These are phyloP conservation scores for Phylloscopus collybita DNA, from an alignment of 2,797 vertebrate genomes.

Conservation along the genomic window DNA sequence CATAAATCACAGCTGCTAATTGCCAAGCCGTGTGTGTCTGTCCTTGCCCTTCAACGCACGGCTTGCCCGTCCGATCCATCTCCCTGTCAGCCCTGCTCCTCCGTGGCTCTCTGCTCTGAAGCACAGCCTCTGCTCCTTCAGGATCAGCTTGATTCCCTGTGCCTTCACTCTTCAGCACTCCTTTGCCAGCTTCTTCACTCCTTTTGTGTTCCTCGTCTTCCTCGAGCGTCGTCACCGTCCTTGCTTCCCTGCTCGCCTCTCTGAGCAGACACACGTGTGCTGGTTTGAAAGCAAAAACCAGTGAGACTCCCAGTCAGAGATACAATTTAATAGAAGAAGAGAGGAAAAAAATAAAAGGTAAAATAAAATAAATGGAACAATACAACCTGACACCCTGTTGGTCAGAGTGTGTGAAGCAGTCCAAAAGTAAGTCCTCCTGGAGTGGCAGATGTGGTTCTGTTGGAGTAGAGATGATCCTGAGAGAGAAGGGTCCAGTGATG, in stretches of 20 bases:
- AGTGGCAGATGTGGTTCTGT: no score
- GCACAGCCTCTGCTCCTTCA: neutral
- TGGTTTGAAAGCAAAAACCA: no score
- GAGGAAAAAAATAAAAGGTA: no score
- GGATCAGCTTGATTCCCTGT: neutral
- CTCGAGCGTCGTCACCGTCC: neutral
- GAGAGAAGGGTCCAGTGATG: no score
- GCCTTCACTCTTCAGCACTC: neutral
- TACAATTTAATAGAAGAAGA: no score
- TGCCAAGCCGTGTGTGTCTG: neutral
- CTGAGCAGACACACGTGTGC: neutral
- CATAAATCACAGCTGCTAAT: conserved; percentile 46
- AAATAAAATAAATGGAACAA: no score
- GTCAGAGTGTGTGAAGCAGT: no score
- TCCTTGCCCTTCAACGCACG: neutral
- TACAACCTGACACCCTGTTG: no score
- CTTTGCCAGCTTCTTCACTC: neutral
- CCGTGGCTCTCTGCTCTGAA: neutral
- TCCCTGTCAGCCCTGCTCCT: neutral
- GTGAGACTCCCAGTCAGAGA: no score
- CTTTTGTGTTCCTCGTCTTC: neutral
- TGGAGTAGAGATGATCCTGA: no score
- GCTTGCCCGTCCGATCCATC: neutral
- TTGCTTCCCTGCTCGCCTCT: neutral
- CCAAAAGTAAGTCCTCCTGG: no score